Percentiles rank a stretch among this genome's conserved stretches.
Conservation (phyloP, 2,113 vertebrate genomes). For the Menura novaehollandiae region DNA sequence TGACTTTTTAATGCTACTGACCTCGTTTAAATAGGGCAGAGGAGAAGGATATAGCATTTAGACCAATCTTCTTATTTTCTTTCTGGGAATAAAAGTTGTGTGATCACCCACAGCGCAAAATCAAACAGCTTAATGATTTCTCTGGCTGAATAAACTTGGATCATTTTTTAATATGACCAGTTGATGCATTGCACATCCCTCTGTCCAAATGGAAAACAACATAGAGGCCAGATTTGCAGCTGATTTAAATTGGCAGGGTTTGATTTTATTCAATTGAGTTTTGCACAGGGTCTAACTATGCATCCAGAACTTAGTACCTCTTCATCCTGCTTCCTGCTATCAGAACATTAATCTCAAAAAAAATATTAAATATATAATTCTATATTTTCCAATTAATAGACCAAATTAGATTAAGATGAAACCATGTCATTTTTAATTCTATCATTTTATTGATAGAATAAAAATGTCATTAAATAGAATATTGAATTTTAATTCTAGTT, state of each 20-base stretch:
- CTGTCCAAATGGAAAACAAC: conserved; percentile 5
- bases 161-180: not conserved
- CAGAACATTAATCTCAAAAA: not conserved
- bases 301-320: not conserved
- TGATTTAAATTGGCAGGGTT: not conserved
- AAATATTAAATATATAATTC: not conserved
- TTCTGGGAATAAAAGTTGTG: not conserved
- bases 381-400: not conserved
- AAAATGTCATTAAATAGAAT: not conserved
- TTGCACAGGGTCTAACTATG: not conserved
- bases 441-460: not conserved
- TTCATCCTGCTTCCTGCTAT: not conserved
- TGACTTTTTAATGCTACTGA: not conserved
- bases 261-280: not conserved
- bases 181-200: not conserved
- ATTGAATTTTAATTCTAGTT: not conserved
- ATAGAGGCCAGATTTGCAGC: not conserved
- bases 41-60: not conserved
- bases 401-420: not conserved
- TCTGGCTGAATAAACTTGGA: not conserved
- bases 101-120: not conserved
- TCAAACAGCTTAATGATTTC: not conserved
- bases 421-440: not conserved
- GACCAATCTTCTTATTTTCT: not conserved
- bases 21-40: not conserved